Conservation (phyloP, 1,140 invertebrate genomes). For the Radopholus similis region DNA sequence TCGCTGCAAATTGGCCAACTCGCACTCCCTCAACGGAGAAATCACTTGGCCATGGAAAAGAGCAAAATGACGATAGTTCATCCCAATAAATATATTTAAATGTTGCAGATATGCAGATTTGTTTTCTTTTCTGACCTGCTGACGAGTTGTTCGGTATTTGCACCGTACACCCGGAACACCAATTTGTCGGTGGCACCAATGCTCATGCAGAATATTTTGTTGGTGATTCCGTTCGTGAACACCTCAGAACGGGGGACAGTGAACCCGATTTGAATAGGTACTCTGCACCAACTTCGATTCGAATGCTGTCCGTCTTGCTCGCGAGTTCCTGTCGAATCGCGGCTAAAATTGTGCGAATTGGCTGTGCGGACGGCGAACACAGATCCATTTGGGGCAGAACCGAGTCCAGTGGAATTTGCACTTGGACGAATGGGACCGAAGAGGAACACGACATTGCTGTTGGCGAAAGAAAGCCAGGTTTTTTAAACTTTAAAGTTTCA, state of each 20-base stretch:
- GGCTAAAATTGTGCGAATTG: too few relatives aligned
- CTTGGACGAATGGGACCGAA: background rate
- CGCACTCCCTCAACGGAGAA: conserved; percentile 43
- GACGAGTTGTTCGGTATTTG: conserved; percentile 86
- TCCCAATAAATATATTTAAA: background rate
- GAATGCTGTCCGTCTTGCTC: too few relatives aligned
- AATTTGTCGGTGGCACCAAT: conserved; percentile 70
- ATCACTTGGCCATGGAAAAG: too few relatives aligned
- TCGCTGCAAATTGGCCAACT: conserved; percentile 64
- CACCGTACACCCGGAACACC: conserved; percentile 83
- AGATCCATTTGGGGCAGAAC: background rate
- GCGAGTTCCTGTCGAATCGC: too few relatives aligned
- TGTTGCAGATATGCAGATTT: background rate
- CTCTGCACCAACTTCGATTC: background rate
- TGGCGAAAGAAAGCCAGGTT: too few relatives aligned
- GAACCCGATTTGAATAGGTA: background rate
- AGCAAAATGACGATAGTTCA: too few relatives aligned
- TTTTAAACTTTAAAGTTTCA: too few relatives aligned
- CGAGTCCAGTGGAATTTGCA: background rate
- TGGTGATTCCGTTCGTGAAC: conserved; percentile 91
- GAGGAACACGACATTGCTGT: too few relatives aligned
- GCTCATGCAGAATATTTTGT: conserved; percentile 77
- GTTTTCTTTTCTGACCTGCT: conserved; percentile 71
- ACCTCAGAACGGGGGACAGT: conserved; percentile 65
- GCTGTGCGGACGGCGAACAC: too few relatives aligned